Base-by-base conservation (phyloP, 2,888 invertebrate genomes). In the Steinernema carpocapsae region DNA sequence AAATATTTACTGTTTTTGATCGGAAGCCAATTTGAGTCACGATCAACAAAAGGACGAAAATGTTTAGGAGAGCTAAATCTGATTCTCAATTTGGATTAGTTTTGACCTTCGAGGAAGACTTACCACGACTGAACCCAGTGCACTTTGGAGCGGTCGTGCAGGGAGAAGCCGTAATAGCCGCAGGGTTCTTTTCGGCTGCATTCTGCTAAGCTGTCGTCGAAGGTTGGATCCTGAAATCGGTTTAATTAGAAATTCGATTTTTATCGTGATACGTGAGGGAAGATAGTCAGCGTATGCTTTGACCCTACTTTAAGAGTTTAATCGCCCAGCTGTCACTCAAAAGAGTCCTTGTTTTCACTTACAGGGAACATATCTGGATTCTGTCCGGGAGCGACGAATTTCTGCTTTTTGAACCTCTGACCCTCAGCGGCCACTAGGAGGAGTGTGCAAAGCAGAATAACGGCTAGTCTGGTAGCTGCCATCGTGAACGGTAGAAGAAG, bases 81-180 rank as follows among this genome's bases (percentile, higher is more conserved):
- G 56, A n/a, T 51, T 72, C n/a, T 26, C 17, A 17, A 19, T 29
- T 19, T 26, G 1, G 6, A n/a, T 3, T 37, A 37, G 37, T 37
- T 37, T 37, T 37, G 37, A 37, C 3, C 37, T 24, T 37, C 26
- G 2, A 43, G 32, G 2, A n/a, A 12, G 32, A 52, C 74, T 74
- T 72, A 80, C 80, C 80, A 80, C 14, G 80, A 80, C 59, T 80
- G 80, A 19, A 82, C 74, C 80, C 80, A 80, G 64, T 64, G 64
- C 64, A 64, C 64, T 37, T 64, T 64, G 6, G 22, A 22, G 64
- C 64, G 76, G 45, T 51, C 56, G 73, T 74, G 70, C 14, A 82
- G 71, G 2, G 77, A 77, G 72, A 80, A 80, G 22, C 75, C 75
- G 74, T 80, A 80, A 72, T 80, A 80, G n/a, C 80, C 80, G 71